phyloP scores from a whole-genome alignment of 2,888 invertebrate species.

The Omphaloscelis lunosa region DNA sequence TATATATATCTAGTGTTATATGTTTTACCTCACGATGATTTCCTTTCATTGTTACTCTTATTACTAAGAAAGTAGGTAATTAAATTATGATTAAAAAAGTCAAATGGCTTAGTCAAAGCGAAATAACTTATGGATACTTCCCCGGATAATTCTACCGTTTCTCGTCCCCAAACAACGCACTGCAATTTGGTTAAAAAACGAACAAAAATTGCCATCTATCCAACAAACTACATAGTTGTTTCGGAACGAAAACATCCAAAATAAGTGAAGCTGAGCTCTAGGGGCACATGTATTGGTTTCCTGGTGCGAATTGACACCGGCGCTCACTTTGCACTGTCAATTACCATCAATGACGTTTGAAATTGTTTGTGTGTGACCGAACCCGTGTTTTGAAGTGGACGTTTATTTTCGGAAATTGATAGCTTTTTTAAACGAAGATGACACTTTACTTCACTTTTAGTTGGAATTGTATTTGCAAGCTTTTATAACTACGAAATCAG shows the following conservation, averaged over 20 bases:
- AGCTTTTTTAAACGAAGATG: not conserved
- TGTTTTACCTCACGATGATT: not conserved
- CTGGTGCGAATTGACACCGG: conserved; percentile 22
- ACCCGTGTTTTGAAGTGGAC: not conserved
- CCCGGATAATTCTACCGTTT: not conserved
- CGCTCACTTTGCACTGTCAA: conserved; percentile 8
- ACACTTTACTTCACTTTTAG: not conserved
- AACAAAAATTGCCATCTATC: not conserved
- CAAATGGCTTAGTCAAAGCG: not conserved
- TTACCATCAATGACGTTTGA: conserved; percentile 12
- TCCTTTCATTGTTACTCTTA: not conserved
- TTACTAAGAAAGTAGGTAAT: not conserved
- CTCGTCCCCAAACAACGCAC: not conserved
- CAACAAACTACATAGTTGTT: not conserved
- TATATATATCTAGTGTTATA: no score
- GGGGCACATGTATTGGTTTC: not conserved
- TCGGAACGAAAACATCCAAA: conserved; percentile 17
- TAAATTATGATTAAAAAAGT: not conserved
- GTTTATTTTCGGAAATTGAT: conserved; percentile 17
- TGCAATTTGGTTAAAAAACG: not conserved
- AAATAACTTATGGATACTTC: not conserved
- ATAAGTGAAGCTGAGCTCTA: conserved; percentile 25
- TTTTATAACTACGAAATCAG: not conserved
- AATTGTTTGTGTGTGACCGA: conserved; percentile 22
- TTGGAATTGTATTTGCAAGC: not conserved